Base-by-base conservation (phyloP, 1,140 invertebrate species). In the Tetramorium parvispinum region DNA sequence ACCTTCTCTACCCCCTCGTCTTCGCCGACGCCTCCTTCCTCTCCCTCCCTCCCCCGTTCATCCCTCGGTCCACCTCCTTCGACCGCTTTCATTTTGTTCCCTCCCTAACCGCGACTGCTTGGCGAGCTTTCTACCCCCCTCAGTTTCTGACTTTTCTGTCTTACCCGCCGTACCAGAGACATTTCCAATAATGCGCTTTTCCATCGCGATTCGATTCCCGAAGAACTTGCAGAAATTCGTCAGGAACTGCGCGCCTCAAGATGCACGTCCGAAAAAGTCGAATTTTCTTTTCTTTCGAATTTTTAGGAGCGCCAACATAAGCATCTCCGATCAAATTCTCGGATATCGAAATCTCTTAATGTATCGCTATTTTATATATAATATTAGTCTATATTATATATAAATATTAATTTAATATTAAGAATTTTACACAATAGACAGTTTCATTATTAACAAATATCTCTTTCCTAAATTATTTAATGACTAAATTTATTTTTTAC, bases 1-100 rank as follows among this genome's bases (percentile, higher is more conserved):
- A 68, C 82, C 11, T 21, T 81, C 65, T 77, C 83, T 81, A n/a
- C 32, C 68, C 85, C 40, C 70, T 40, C 57, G 75, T 71, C 68
- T 53, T 66, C 40, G 55, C 55, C 88, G 86, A 87, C 59, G 27
- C 57, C 55, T 77, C n/a, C n/a, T n/a, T n/a, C n/a, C n/a, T n/a
- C n/a, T n/a, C n/a, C n/a, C n/a, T n/a, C n/a, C n/a, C n/a, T n/a
- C n/a, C n/a, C n/a, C n/a, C 65, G 68, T 82, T 73, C 55, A 66
- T 51, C 40, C 59, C 57, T 75, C 21, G 21, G 16, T 77, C 46
- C 65, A 73, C 59, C 89, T 87, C 83, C 83, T 83, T 87, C 89
- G 81, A 81, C 85, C 73, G 86, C 89, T 91, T 91, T 88, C 81
- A 70, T 87, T 88, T 81, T 53, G 59, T 46, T 61, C 24, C 43